These are phyloP conservation scores for Psittacara wagleri DNA, from an alignment of 2,113 vertebrate genomes.

Conservation along the genomic window DNA sequence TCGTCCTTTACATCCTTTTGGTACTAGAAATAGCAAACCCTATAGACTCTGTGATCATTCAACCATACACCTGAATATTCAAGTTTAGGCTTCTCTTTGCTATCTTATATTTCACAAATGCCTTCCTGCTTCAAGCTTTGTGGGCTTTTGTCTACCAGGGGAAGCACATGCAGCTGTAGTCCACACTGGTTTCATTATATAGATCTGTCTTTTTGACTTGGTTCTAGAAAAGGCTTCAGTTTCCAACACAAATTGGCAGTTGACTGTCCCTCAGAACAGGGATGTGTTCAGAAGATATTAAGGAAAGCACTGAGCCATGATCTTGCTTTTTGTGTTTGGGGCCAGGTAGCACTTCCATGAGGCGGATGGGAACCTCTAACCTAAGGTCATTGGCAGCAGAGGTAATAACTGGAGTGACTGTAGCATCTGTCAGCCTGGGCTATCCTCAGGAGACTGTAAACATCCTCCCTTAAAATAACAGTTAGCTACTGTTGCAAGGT, in stretches of 20 bases:
- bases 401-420: not conserved
- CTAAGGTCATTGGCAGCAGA: not conserved
- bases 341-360: not conserved
- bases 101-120: not conserved
- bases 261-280: not conserved
- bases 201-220: not conserved
- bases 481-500: not conserved
- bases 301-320: fast-evolving
- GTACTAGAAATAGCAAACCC: not conserved
- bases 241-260: not conserved
- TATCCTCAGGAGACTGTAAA: not conserved
- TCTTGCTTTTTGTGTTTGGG: not conserved
- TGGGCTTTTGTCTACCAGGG: not conserved
- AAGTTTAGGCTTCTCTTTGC: not conserved
- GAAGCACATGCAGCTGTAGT: not conserved
- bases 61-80: not conserved
- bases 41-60: not conserved
- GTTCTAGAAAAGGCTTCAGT: not conserved
- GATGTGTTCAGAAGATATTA: not conserved
- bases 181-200: not conserved
- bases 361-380: not conserved
- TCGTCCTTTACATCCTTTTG: not conserved
- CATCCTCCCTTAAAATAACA: not conserved
- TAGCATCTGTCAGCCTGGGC: not conserved
- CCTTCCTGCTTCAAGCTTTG: not conserved